Conservation (phyloP, 64 coral and sea anemone species). For the Montipora capricornis region DNA sequence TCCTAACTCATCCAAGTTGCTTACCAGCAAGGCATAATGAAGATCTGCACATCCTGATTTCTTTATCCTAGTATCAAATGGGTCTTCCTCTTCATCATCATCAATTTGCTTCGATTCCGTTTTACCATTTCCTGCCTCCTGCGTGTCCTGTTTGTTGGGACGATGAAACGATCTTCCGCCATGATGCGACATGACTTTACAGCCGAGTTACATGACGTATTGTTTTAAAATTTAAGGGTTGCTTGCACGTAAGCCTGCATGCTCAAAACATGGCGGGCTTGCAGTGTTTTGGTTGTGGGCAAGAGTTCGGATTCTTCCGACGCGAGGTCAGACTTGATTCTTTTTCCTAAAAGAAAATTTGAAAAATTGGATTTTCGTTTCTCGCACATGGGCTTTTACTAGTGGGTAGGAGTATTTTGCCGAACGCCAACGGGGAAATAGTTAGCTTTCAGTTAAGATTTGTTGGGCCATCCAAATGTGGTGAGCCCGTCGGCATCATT, state of each 20-base stretch:
- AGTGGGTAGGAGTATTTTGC: too few species aligned
- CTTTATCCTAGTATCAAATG: conserved; percentile 91
- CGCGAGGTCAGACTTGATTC: conserved; percentile 71
- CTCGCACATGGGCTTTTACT: too few species aligned
- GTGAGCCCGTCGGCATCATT: too few species aligned
- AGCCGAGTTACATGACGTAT: background rate
- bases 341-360: background rate
- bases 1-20: background rate
- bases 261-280: conserved; percentile 86
- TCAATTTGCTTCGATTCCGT: conserved; percentile 33
- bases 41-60: conserved; percentile 92
- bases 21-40: conserved; percentile 94
- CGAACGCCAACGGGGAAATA: too few species aligned
- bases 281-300: conserved; percentile 96
- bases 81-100: conserved; percentile 92
- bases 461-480: too few species aligned
- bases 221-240: background rate
- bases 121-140: conserved; percentile 5
- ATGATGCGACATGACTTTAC: conserved; percentile 33
- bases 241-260: conserved; percentile 7
- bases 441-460: too few species aligned
- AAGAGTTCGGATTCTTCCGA: conserved; percentile 94
- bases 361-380: too few species aligned
- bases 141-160: conserved; percentile 4
- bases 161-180: background rate